Percentiles rank a stretch among this genome's conserved stretches.
phyloP scores from a whole-genome alignment of 2,888 invertebrate genomes.

The Archaeoteleia sp. region DNA sequence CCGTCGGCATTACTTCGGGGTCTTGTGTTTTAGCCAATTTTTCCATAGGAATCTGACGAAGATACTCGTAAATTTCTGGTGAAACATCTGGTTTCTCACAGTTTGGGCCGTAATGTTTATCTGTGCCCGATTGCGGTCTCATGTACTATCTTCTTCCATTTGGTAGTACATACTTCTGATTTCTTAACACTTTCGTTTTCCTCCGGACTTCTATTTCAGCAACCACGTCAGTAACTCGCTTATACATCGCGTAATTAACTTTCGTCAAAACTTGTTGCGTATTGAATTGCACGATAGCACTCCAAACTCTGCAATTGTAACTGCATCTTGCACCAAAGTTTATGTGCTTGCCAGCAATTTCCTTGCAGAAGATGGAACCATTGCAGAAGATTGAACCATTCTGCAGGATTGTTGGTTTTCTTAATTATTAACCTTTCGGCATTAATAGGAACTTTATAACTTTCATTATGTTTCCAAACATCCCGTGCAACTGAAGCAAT shows the following conservation, averaged over 20 bases:
- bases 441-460: no score
- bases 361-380: no score
- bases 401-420: no score
- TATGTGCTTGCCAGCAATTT: no score
- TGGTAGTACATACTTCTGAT: neutral
- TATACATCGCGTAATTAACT: constrained; percentile 8
- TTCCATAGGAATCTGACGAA: constrained; percentile 23
- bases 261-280: constrained; percentile 19
- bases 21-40: constrained; percentile 32
- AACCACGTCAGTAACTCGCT: constrained; percentile 8
- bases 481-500: constrained; percentile 19
- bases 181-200: constrained; percentile 13
- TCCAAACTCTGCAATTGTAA: constrained; percentile 17
- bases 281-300: constrained; percentile 38
- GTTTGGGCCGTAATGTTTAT: constrained; percentile 47
- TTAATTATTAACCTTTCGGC: no score
- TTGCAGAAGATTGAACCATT: no score
- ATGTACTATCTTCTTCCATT: neutral
- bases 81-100: constrained; percentile 46
- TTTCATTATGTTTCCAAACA: constrained; percentile 34
- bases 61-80: constrained; percentile 10
- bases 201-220: constrained; percentile 30
- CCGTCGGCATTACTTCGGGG: no score
- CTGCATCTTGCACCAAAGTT: constrained; percentile 23
- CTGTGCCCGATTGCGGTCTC: no score